Base-by-base conservation (phyloP, 2,113 vertebrate genomes). In the Centropristis striata region DNA sequence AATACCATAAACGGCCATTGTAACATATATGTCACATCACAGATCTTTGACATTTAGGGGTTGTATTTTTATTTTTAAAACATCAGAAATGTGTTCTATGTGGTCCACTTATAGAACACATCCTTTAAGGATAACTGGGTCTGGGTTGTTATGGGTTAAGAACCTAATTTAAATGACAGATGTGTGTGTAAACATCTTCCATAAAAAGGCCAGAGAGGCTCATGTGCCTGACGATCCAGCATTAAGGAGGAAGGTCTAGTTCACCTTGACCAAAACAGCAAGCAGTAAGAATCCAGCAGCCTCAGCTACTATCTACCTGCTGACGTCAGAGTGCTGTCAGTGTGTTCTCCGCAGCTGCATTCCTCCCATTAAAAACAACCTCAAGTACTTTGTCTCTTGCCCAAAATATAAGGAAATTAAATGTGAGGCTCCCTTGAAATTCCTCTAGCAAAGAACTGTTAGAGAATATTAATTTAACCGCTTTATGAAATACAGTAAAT, bases 241-340 rank as follows among this genome's bases (percentile, higher is more conserved):
- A n/a, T n/a, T n/a, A 84, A 47, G 68, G 75, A 69, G 39, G 37
- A 78, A 81, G 58, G 61, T 80, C 67, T 57, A 0, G 0, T 18
- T 77, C 84, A 79, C 82, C 88, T 85, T 81, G 80, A 83, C 47
- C 53, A 66, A 53, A 58, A 44, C 64, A 11, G 53, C 27, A 23
- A 50, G 75, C 18, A 63, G 25, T 21, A 39, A 65, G 37, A 84
- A 69, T 39, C 39, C 28, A 80, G 78, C 41, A 66, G 53, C 66
- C 49, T 84, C 27, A 54, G 77, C 41, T 66, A 61, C 72, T 4
- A 75, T 55, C 67, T 73, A 76, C 36, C 49, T 15, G 55, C 42
- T 80, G 47, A 46, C 55, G 66, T 68, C 64, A 63, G 32, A 77
- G 2, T 47, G 46, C n/a, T 16, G 4, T 20, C 44, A 44, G 71